Conservation (phyloP, 2,888 invertebrate species). For the Nezara viridula region DNA sequence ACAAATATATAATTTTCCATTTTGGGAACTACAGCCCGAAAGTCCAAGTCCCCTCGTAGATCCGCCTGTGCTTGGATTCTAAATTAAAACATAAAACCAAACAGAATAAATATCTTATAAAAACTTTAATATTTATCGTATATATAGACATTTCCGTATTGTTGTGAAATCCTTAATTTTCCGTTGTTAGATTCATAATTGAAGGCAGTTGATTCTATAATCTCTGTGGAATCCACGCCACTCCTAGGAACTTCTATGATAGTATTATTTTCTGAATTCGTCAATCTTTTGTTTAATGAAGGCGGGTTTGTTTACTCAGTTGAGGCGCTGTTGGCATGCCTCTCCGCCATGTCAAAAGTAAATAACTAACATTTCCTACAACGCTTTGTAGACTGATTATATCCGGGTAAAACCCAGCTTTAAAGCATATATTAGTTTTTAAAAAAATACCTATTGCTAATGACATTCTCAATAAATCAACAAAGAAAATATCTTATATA, state of each 20-base stretch:
- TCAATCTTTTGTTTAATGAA: constrained; percentile 53
- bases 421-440: not conserved
- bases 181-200: too few species aligned
- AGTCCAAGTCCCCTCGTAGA: too few species aligned
- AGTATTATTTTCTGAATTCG: constrained; percentile 51
- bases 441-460: not conserved
- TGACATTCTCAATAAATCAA: not conserved
- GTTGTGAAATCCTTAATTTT: too few species aligned
- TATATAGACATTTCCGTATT: too few species aligned
- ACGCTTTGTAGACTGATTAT: not conserved
- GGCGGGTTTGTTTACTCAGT: constrained; percentile 45
- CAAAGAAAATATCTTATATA: not conserved
- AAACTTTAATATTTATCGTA: too few species aligned
- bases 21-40: too few species aligned
- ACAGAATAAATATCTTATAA: too few species aligned
- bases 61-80: too few species aligned
- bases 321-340: constrained; percentile 28
- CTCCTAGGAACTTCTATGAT: not conserved
- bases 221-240: constrained; percentile 17
- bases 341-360: constrained; percentile 39
- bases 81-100: too few species aligned
- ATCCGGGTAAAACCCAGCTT: not conserved
- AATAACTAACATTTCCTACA: constrained; percentile 23
- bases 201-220: not conserved
- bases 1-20: too few species aligned